A percentile compares a stretch with the other conserved stretches of the same genome.
phyloP scores from a whole-genome alignment of 2,888 invertebrate genomes.

The Melolontha melolontha region DNA sequence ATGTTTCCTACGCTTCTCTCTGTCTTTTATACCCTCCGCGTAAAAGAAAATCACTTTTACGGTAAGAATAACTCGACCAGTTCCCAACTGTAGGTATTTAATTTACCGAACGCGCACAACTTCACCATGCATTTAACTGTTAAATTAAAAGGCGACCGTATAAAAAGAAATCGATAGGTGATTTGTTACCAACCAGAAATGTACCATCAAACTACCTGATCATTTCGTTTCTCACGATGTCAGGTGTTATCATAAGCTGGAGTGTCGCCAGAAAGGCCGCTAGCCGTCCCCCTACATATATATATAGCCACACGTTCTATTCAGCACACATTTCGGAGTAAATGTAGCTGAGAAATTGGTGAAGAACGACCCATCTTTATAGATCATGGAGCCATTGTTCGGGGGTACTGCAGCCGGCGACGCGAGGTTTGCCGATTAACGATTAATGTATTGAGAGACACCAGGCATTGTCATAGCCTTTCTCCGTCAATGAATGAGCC shows the following conservation, averaged over 20 bases:
- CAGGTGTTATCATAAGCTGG: constrained; percentile 55
- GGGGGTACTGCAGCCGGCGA: constrained; percentile 57
- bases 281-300: constrained; percentile 9
- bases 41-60: constrained; percentile 33
- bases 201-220: constrained; percentile 37
- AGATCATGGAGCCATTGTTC: constrained; percentile 63
- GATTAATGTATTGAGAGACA: constrained; percentile 63
- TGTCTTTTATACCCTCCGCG: constrained; percentile 10
- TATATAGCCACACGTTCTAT: constrained; percentile 54
- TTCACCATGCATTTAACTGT: constrained; percentile 35
- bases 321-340: constrained; percentile 65
- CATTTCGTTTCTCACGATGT: constrained; percentile 38
- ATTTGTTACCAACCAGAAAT: constrained; percentile 40
- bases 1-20: background rate
- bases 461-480: constrained; percentile 55
- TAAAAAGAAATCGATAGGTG: constrained; percentile 31
- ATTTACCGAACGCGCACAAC: constrained; percentile 18
- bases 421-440: constrained; percentile 62
- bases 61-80: background rate
- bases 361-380: constrained; percentile 66
- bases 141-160: constrained; percentile 29
- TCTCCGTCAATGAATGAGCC: constrained; percentile 59
- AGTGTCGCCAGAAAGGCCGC: constrained; percentile 52
- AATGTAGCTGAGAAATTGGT: constrained; percentile 68
- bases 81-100: constrained; percentile 10